Conservation (phyloP, 2,113 vertebrate species). For the Opisthocomus hoazin region DNA sequence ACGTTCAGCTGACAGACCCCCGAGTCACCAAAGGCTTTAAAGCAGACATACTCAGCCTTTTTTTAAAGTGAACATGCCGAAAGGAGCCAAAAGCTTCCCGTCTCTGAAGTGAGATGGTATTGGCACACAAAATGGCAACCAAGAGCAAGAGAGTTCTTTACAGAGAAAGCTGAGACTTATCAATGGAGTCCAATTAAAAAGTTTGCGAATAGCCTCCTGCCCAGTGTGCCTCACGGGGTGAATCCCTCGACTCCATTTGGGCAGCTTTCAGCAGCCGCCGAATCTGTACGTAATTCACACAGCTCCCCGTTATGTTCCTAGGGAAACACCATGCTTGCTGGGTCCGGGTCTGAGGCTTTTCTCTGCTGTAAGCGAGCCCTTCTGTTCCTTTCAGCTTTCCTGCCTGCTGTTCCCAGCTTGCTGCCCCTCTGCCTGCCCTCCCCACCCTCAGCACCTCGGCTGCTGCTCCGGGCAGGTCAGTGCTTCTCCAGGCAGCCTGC, state of each 20-base stretch:
- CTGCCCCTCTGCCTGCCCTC: neutral
- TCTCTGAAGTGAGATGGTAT: neutral
- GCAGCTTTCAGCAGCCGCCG: neutral
- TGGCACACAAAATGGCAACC: neutral
- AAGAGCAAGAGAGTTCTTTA: neutral
- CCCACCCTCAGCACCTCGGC: neutral
- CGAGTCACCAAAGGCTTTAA: neutral
- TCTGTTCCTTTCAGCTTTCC: neutral
- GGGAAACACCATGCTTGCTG: neutral
- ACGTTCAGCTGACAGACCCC: neutral
- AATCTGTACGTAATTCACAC: neutral
- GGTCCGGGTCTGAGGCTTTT: neutral
- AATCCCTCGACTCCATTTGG: neutral
- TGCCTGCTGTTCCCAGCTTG: neutral
- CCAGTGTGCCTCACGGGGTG: neutral
- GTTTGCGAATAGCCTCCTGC: neutral
- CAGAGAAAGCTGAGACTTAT: neutral
- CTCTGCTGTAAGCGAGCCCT: neutral
- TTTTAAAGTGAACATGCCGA: neutral
- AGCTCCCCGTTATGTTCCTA: neutral
- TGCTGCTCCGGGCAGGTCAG: neutral
- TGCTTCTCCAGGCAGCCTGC: neutral
- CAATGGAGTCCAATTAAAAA: neutral
- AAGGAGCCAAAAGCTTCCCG: neutral
- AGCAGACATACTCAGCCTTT: neutral